Evolutionary conservation across 2,888 invertebrate species (phyloP), one percentile per base, ranked within the genome.

Genomic region (Amblyteles armatorius): DNA sequence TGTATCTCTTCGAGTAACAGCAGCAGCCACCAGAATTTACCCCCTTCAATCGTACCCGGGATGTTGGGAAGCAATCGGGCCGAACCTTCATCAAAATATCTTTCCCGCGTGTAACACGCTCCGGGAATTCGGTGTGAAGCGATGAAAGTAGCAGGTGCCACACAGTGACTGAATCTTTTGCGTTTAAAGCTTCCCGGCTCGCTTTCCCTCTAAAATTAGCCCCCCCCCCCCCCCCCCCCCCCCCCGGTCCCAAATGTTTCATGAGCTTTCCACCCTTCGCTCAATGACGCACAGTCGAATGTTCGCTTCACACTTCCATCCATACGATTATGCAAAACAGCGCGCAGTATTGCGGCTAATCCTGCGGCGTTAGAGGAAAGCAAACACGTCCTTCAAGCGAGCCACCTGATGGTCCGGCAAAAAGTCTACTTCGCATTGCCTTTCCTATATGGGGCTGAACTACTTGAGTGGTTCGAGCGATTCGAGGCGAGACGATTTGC

Each of bases 161-260:
- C 77, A 52, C 44, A 29, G 16, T 44, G 33, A 71, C 68, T 22
- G 57, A 44, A 82, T 79, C 74, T 76, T 85, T 26, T 50, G 68
- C 48, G 36, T 67, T 19, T 67, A 60, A 67, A 33, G 72, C 76
- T 26, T 36, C 29, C 48, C 50, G 29, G 26, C 72, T 40, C 67
- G 26, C 55, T 72, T 78, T 74, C 78, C 73, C 74, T 44, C 73
- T 48, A 36, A 69, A 78, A 79, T 84, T 69, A 79, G 78, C 33
- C 29, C 29, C 60, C 84, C 73, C 29, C 60, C 60, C 84, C 73
- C 52, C 84, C 33, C 29, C 29, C 60, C 84, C 73, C 29, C 60
- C 60, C 84, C 73, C 52, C 84, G 73, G 84, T 85, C 80, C 72
- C 83, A 85, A 84, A 79, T 82, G 84, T 78, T 79, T 44, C 82